phyloP scores from a whole-genome alignment of 2,888 invertebrate genomes.

The Lacanobia wlatinum region DNA sequence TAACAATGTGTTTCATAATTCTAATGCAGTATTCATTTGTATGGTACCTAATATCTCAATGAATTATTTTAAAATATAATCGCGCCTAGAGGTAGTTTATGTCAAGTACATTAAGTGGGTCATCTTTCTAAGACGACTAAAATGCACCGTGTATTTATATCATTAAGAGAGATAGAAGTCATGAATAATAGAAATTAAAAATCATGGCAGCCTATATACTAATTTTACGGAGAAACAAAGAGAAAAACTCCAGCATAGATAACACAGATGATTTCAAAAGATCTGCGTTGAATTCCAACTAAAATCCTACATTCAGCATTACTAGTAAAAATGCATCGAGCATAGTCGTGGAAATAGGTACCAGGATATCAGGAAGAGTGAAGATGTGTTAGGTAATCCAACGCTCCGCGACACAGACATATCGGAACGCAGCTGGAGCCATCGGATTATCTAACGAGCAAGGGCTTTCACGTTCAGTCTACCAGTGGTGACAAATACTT shows the following conservation, averaged over 20 bases:
- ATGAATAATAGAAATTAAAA: too few species aligned
- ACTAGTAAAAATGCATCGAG: not conserved
- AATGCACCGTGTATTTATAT: too few species aligned
- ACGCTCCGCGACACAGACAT: conserved; percentile 12
- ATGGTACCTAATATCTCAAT: too few species aligned
- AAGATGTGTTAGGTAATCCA: conserved; percentile 10
- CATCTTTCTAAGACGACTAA: too few species aligned
- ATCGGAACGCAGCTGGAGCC: conserved; percentile 20
- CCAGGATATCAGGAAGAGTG: conserved; percentile 20
- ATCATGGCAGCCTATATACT: not conserved
- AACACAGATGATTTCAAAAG: not conserved
- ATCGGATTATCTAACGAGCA: conserved; percentile 2
- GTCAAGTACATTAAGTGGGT: too few species aligned
- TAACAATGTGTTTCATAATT: too few species aligned
- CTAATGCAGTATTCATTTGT: too few species aligned
- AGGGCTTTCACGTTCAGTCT: not conserved
- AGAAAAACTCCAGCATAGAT: not conserved
- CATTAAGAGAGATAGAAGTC: too few species aligned
- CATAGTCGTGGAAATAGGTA: not conserved
- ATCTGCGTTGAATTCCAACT: not conserved
- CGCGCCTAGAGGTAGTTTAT: too few species aligned
- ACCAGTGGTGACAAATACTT: conserved; percentile 4
- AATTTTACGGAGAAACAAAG: not conserved
- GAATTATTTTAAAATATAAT: too few species aligned
- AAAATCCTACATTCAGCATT: not conserved